phyloP scores from a whole-genome alignment of 2,888 invertebrate genomes.

The Tetranychus truncatus region DNA sequence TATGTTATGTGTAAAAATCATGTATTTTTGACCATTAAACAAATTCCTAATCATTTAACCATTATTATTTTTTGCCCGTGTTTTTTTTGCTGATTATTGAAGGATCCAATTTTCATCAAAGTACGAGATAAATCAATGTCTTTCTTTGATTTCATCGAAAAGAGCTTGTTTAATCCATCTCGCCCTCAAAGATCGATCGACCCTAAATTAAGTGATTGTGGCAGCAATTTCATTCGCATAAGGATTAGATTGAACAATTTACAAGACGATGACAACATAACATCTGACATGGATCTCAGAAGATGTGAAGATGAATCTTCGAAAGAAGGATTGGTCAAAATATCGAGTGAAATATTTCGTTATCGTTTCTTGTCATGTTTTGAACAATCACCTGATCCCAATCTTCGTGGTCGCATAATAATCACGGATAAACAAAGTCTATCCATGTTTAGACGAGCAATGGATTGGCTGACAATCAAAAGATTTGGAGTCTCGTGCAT shows the following conservation, averaged over 20 bases:
- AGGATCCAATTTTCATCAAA: too few species aligned
- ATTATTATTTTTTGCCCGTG: neutral
- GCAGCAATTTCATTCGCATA: neutral
- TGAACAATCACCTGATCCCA: neutral
- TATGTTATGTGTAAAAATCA: too few species aligned
- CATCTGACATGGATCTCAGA: neutral
- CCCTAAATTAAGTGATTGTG: neutral
- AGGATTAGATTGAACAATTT: neutral
- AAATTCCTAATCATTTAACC: neutral
- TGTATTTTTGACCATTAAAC: too few species aligned
- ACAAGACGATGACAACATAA: neutral
- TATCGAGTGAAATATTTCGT: neutral
- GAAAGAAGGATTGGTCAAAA: neutral
- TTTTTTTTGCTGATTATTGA: neutral
- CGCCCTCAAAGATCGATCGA: neutral
- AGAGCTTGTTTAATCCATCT: neutral
- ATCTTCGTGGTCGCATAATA: neutral
- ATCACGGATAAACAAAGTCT: neutral
- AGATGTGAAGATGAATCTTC: neutral
- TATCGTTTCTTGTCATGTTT: neutral
- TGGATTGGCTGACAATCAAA: neutral
- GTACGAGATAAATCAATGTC: neutral
- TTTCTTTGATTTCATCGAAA: neutral
- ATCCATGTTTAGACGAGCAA: neutral
- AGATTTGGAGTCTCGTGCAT: neutral